Conservation (phyloP, 2,888 invertebrate genomes). For the Lepidonotus clava region DNA sequence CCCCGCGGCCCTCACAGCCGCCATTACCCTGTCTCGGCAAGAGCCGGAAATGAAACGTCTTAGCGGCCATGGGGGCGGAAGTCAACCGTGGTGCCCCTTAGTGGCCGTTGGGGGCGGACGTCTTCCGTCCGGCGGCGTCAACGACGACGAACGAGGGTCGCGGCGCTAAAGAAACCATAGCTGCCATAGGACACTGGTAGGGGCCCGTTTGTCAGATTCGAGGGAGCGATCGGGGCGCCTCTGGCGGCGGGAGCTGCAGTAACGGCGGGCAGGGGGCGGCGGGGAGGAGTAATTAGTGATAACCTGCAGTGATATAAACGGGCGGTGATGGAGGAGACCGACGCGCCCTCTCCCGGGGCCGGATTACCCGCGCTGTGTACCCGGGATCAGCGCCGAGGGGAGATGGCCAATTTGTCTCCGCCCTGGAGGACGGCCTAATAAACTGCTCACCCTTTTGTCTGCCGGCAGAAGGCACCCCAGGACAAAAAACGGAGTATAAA, state of each 20-base stretch:
- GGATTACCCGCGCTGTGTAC: not conserved
- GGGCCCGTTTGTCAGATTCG: not conserved
- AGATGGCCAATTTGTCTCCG: not conserved
- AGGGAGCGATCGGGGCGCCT: conserved; percentile 11
- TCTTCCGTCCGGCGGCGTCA: not conserved
- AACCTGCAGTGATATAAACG: not conserved
- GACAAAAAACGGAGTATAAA: no score
- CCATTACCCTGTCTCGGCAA: not conserved
- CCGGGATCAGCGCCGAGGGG: not conserved
- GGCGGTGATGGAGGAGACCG: not conserved
- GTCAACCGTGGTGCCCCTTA: not conserved
- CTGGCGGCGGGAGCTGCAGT: not conserved
- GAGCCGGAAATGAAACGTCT: not conserved
- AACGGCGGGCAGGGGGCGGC: not conserved
- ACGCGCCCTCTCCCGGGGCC: not conserved
- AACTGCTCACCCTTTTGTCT: no score
- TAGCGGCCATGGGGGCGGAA: not conserved
- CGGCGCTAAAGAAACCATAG: no score
- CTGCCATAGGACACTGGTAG: no score
- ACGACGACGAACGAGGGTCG: no score
- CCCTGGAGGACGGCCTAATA: not conserved
- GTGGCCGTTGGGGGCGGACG: not conserved
- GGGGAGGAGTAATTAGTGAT: not conserved
- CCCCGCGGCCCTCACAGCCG: not conserved
- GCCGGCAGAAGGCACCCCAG: no score